Conservation (phyloP, 2,888 invertebrate species). For the Ormyrus pomaceus region DNA sequence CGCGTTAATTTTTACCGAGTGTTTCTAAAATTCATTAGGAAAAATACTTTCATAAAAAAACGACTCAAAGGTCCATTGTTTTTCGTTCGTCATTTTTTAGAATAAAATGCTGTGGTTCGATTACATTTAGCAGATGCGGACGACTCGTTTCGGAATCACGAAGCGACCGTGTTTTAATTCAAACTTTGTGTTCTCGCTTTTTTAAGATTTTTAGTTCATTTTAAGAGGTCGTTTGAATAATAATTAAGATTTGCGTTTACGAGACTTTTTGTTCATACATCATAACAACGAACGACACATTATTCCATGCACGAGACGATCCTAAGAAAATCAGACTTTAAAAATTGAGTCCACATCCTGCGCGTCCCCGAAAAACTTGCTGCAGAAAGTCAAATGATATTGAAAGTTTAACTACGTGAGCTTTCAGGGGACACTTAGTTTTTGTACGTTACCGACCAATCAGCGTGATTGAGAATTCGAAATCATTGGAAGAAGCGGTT, state of each 20-base stretch:
- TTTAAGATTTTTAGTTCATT: neutral
- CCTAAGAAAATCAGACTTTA: conserved; percentile 45
- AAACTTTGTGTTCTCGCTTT: too few relatives aligned
- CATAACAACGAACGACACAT: neutral
- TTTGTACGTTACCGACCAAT: too few relatives aligned
- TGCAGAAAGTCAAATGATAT: neutral
- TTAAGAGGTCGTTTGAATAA: conserved; percentile 4
- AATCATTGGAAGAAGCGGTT: too few relatives aligned
- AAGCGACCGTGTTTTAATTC: neutral
- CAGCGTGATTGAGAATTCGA: too few relatives aligned
- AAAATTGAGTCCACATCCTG: conserved; percentile 27
- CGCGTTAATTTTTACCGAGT: neutral
- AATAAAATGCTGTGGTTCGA: neutral
- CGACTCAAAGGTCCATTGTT: too few relatives aligned
- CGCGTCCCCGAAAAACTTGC: neutral
- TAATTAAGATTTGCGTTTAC: neutral
- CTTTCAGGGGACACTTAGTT: too few relatives aligned
- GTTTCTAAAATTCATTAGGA: neutral
- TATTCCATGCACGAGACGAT: conserved; percentile 7
- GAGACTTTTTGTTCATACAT: neutral
- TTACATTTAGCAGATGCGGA: neutral
- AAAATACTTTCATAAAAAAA: neutral
- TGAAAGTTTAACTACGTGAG: too few relatives aligned
- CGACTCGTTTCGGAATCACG: neutral
- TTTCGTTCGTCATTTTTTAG: neutral